Evolutionary conservation across 1,140 invertebrate species (phyloP).

Genomic region (Drosophila baimaii): DNA sequence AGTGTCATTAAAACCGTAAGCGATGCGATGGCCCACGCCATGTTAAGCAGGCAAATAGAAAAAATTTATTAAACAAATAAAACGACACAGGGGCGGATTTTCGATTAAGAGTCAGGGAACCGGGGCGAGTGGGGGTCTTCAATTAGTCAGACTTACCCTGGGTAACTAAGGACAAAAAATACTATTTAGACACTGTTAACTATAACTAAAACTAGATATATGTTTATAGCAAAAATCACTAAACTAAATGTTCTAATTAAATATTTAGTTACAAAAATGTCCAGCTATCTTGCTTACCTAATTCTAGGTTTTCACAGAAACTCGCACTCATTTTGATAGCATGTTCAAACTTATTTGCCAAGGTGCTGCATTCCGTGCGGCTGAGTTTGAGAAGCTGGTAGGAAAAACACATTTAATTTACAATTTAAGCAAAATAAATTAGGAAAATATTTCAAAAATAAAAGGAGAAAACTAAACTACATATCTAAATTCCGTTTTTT

Average conservation of each 20-base stretch:
- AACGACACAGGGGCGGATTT: not conserved
- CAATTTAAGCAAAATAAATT: too few relatives aligned
- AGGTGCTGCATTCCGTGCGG: not conserved
- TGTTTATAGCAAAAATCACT: not conserved
- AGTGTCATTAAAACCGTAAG: conserved; percentile 54
- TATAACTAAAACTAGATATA: not conserved
- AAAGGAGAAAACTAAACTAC: too few relatives aligned
- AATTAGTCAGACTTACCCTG: conserved; percentile 42
- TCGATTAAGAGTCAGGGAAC: too few relatives aligned
- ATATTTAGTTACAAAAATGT: too few relatives aligned
- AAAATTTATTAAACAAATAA: conserved; percentile 43
- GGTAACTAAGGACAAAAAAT: not conserved
- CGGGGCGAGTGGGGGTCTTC: too few relatives aligned
- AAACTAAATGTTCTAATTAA: not conserved
- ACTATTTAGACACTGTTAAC: conserved; percentile 13
- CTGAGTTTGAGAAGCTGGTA: not conserved
- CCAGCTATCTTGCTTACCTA: too few relatives aligned
- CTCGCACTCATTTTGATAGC: too few relatives aligned
- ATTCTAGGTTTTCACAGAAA: too few relatives aligned
- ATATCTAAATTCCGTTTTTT: too few relatives aligned
- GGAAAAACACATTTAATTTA: too few relatives aligned
- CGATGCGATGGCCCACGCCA: conserved; percentile 36
- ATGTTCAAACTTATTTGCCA: not conserved
- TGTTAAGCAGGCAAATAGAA: conserved; percentile 40
- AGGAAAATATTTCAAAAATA: too few relatives aligned